Percentiles rank a stretch among this genome's conserved stretches.
Evolutionary conservation across 2,113 vertebrate genomes (phyloP).

Genomic region (Colaptes auratus): DNA sequence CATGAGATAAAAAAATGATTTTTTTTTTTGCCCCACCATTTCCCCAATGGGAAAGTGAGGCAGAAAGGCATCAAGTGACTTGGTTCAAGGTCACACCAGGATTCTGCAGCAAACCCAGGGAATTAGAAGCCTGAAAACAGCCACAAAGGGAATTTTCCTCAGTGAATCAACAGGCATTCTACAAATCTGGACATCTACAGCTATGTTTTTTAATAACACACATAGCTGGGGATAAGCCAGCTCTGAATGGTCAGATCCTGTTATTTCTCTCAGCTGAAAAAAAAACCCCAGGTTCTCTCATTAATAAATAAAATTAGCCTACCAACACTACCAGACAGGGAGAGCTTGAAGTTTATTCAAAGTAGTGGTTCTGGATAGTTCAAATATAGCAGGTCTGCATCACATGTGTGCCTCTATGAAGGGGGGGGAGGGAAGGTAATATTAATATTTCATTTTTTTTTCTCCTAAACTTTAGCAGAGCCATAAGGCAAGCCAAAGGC

Average conservation of each 20-base stretch:
- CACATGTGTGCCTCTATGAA: not conserved
- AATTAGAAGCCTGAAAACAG: constrained; percentile 18
- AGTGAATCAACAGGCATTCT: not conserved
- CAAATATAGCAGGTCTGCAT: not conserved
- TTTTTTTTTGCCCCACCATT: constrained; percentile 25
- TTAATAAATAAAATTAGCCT: not conserved
- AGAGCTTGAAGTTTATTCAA: not conserved
- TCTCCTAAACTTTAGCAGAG: not conserved
- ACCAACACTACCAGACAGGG: not conserved
- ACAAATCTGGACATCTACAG: not conserved
- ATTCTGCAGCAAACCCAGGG: not conserved
- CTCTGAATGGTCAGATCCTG: not conserved
- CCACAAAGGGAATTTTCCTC: not conserved
- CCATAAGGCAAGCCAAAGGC: not conserved
- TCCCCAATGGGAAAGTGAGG: constrained; percentile 32
- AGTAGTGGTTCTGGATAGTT: not conserved
- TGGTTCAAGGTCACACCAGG: not conserved
- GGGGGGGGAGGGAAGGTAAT: too few relatives aligned
- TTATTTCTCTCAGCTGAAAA: not conserved
- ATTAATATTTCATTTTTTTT: not conserved
- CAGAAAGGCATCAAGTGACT: constrained; percentile 42
- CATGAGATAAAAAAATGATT: constrained; percentile 20
- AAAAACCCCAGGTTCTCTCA: not conserved
- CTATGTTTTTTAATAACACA: not conserved
- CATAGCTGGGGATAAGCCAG: not conserved